Conservation (phyloP, 2,797 vertebrate species). For the Lateolabrax maculatus region DNA sequence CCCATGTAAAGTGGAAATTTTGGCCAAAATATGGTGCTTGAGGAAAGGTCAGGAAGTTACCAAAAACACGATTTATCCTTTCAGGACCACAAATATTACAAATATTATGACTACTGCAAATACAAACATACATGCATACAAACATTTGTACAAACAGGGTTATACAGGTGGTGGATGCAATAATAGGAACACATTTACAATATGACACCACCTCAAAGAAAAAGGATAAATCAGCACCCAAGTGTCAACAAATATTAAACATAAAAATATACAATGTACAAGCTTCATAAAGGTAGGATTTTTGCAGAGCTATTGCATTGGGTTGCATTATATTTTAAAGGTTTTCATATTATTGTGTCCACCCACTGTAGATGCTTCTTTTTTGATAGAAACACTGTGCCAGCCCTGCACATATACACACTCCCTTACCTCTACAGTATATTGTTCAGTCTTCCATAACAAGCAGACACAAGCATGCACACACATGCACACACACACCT, state of each 20-base stretch:
- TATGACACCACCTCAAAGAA: not conserved
- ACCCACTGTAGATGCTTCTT: constrained; percentile 16
- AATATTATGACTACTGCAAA: not conserved
- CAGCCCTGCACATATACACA: constrained; percentile 15
- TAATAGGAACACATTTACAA: not conserved
- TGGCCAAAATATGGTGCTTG: not conserved
- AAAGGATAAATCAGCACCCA: constrained; percentile 11
- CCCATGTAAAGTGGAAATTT: not conserved
- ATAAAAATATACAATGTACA: not conserved
- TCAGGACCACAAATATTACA: not conserved
- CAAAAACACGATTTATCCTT: not conserved
- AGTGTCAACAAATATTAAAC: constrained; percentile 9
- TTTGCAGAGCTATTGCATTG: constrained; percentile 11
- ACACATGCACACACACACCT: constrained; percentile 41
- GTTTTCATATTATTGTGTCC: constrained; percentile 18
- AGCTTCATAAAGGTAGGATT: not conserved
- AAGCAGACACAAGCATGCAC: constrained; percentile 10
- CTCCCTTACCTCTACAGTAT: constrained; percentile 12
- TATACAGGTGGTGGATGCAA: not conserved
- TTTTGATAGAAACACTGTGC: constrained; percentile 25
- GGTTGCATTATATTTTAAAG: constrained; percentile 8
- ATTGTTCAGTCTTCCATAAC: constrained; percentile 43
- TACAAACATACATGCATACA: not conserved
- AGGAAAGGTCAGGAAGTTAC: not conserved
- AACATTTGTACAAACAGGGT: not conserved